Conservation (phyloP, 2,888 invertebrate genomes). For the Lissocephala sabroskyi region DNA sequence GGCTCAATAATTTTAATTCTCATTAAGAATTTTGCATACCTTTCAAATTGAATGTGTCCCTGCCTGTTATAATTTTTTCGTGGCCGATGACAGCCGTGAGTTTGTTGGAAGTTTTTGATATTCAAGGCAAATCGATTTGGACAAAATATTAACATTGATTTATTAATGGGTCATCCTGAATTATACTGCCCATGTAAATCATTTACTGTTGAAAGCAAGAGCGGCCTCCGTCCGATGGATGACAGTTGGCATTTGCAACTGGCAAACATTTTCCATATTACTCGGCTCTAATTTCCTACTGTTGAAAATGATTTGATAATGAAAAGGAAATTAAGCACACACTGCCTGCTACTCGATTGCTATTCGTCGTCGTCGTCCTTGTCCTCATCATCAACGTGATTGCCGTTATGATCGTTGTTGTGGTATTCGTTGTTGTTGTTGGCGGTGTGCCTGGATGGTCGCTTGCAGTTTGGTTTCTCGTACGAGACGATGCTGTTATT, state of each 20-base stretch:
- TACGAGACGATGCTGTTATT: neutral
- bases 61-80: too few relatives aligned
- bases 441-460: too few relatives aligned
- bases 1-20: too few relatives aligned
- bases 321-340: conserved; percentile 49
- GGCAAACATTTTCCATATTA: conserved; percentile 25
- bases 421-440: conserved; percentile 27
- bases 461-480: neutral
- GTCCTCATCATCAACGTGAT: neutral
- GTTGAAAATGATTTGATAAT: conserved; percentile 48
- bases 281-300: conserved; percentile 42
- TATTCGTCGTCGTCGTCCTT: conserved; percentile 1
- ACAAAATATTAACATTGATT: conserved; percentile 2
- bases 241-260: conserved; percentile 2
- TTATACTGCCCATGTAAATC: conserved; percentile 47
- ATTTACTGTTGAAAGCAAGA: conserved; percentile 20
- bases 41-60: too few relatives aligned
- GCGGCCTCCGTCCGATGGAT: too few relatives aligned
- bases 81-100: too few relatives aligned
- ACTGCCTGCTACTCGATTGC: conserved; percentile 1
- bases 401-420: neutral
- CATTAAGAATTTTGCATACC: too few relatives aligned
- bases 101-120: neutral
- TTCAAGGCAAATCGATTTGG: too few relatives aligned
- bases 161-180: conserved; percentile 6